Evolutionary conservation across 2,888 invertebrate genomes (phyloP), one percentile per base, ranked within the genome.

Genomic region (Erebia epiphron): DNA sequence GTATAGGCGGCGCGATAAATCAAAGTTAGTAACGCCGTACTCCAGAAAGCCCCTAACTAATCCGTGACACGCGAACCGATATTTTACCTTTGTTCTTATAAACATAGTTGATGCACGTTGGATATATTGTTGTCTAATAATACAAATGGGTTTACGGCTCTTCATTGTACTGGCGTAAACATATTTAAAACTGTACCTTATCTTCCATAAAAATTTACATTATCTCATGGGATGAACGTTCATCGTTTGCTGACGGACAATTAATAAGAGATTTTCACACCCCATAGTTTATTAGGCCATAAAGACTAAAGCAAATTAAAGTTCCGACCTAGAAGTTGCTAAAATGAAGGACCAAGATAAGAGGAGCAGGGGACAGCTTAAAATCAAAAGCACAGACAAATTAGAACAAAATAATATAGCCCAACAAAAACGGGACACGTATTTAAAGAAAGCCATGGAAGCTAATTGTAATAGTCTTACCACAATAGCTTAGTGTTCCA

Each of bases 11-110:
- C 71, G 74, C 71, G 73, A 80, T 83, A 84, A 82, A 84, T 84
- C 83, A 83, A 80, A 78, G 81, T 77, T 80, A 77, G 79, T 75
- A 78, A 78, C 78, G 79, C 74, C 77, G 75, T 79, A 77, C 74
- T 76, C 80, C 76, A 78, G 76, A 78, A 77, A 77, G 73, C 75
- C 80, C 77, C 78, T 85, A 87, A 87, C 85, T 86, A 86, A 86
- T 83, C 82, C 80, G 70, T 74, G 75, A 77, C 90, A 90, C 89
- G 91, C 89, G 78, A 91, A 80, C 83, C 83, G 79, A 88, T 89
- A 89, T 87, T 88, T 88, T 84, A 86, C 83, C 75, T 76, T 75
- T 76, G 79, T 80, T 79, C 79, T 82, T 79, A 80, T 80, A 81
- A 73, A 65, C 63, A 66, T 67, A 54, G 69, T 72, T 64, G 64